Base-by-base conservation (phyloP, 2,113 vertebrate genomes). In the Astur gentilis region DNA sequence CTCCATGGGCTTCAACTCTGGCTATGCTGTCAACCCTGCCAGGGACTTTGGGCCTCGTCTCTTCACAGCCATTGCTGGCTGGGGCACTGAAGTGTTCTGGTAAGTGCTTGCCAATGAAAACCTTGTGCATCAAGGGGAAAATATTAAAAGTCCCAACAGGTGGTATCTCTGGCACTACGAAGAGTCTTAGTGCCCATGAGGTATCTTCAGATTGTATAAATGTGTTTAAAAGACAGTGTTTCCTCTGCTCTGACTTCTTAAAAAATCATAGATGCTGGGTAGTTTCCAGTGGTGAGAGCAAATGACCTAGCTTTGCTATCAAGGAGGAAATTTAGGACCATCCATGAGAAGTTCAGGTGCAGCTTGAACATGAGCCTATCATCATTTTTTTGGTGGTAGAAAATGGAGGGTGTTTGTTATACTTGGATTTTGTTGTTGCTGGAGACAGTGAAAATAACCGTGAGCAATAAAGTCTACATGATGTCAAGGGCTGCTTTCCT, bases 1-100 rank as follows among this genome's bases (percentile, higher is more conserved):
- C 16, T 99, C 99, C 27, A 99, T 99, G 99, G 99, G 99, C 93
- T 99, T 99, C 96, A 99, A 99, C 97, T 99, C 99, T 9, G 99
- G 99, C 66, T 99, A 99, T 2, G 99, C 99, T 2, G 99, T 99
- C 81, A 99, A 99, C 95, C 99, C 99, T 22, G 99, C 99, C 90
- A 98, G 99, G 96, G 99, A 99, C 96, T 97, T 99, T 0, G 99
- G 99, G 12, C 99, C 99, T 75, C 99, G 99, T 54, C 97, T 99
- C 85, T 99, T 99, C 96, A 99, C 99, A 0, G 96, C 99, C 38
- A 90, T 99, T 0, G 99, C 99, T 23, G 99, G 99, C 49, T 99
- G 99, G 99, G 99, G 99, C 25, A 7, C 57, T 0, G 97, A 98
- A 8, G 99, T 99, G 76, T 99, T 99, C 97, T 98, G 96, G 99